phyloP scores from a whole-genome alignment of 2,113 vertebrate species.

The Trichomycterus rosablanca region DNA sequence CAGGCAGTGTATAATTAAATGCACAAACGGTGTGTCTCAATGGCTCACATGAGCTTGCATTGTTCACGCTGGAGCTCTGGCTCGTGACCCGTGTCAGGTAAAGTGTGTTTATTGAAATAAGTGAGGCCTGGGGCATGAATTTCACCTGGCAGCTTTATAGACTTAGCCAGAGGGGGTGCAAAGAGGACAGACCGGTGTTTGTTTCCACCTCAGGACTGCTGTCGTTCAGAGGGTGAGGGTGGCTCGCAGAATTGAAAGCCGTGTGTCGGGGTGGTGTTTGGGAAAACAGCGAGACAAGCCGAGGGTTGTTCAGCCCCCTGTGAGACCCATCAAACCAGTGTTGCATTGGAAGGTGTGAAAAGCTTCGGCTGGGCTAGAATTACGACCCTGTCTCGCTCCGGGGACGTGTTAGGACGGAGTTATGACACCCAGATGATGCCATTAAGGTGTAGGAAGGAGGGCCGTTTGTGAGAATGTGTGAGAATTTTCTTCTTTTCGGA shows the following conservation, averaged over 20 bases:
- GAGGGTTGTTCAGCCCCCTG: conserved; percentile 31
- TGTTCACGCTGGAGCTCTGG: conserved; percentile 5
- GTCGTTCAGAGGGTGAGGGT: neutral
- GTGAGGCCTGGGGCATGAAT: conserved; percentile 24
- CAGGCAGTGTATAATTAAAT: too few species aligned
- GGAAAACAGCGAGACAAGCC: conserved; percentile 17
- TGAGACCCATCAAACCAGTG: conserved; percentile 37
- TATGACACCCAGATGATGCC: conserved; percentile 43
- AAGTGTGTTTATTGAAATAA: conserved; percentile 31
- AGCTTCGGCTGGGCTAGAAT: conserved; percentile 40
- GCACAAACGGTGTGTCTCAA: neutral
- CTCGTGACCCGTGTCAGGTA: conserved; percentile 31
- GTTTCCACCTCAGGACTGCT: neutral
- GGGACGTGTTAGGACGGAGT: conserved; percentile 34
- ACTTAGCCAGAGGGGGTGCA: conserved; percentile 2
- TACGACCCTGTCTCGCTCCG: conserved; percentile 39
- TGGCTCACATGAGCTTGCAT: neutral
- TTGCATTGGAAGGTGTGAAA: conserved; percentile 46
- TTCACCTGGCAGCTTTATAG: conserved; percentile 35
- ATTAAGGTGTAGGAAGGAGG: conserved; percentile 30
- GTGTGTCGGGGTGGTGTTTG: conserved; percentile 23
- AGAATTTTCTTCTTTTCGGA: conserved; percentile 7
- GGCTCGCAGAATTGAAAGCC: conserved; percentile 7
- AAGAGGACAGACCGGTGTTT: conserved; percentile 21
- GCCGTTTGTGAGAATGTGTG: conserved; percentile 16